Evolutionary conservation across 2,888 invertebrate genomes (phyloP).

Genomic region (Bugula neritina): DNA sequence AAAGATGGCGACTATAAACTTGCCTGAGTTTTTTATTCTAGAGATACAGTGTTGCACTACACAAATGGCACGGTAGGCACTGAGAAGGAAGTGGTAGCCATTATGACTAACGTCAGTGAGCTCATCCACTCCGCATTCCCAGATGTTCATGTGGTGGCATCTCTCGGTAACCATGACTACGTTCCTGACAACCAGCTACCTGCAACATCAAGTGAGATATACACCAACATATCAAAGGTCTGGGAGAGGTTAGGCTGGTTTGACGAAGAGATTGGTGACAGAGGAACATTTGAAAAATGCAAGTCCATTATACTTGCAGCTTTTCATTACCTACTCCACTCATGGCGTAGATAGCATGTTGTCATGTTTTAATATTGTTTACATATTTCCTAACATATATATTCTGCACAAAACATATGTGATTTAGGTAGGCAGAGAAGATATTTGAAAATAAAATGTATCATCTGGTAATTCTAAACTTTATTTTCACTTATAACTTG

Average conservation of each 20-base stretch:
- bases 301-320: no score
- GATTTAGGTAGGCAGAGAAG: no score
- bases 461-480: no score
- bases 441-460: no score
- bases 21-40: no score
- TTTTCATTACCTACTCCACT: no score
- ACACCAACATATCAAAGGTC: slow-evolving; percentile 63
- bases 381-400: no score
- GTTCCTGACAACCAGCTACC: slow-evolving; percentile 57
- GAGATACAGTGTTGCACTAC: slow-evolving; percentile 22
- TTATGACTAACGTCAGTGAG: slow-evolving; percentile 67
- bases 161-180: slow-evolving; percentile 79
- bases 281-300: slow-evolving; percentile 6
- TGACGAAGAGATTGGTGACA: slow-evolving; percentile 4
- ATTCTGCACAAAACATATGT: no score
- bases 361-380: no score
- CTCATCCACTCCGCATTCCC: slow-evolving; percentile 60
- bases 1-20: no score
- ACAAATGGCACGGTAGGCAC: background rate
- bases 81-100: slow-evolving; percentile 56
- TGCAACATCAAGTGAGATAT: slow-evolving; percentile 52
- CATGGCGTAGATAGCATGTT: no score
- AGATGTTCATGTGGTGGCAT: slow-evolving; percentile 80
- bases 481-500: no score
- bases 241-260: slow-evolving; percentile 43